A percentile compares a stretch with the other conserved stretches of the same genome.
Evolutionary conservation across 2,113 vertebrate species (phyloP).

Genomic region (Phainopepla nitens): DNA sequence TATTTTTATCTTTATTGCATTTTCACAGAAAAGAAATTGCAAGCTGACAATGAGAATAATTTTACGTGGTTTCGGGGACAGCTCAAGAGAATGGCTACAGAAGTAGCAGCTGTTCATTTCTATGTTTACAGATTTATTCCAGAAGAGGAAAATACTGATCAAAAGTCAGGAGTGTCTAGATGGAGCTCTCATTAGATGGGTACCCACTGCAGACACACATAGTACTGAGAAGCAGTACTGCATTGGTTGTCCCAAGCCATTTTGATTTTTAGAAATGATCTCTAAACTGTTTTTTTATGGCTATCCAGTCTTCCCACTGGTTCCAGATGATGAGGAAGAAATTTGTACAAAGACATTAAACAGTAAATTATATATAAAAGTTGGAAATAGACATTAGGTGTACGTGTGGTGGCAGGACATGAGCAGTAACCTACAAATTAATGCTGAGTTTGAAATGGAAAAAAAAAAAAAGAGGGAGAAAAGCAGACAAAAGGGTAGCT

Average conservation of each 20-base stretch:
- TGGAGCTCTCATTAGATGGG: not conserved
- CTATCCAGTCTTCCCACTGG: not conserved
- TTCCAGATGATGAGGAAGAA: not conserved
- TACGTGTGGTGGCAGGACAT: not conserved
- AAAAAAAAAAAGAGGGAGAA: not conserved
- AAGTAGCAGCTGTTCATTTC: not conserved
- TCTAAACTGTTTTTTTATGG: not conserved
- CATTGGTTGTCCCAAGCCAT: not conserved
- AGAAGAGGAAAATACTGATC: not conserved
- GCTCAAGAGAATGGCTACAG: not conserved
- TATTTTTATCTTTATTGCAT: conserved; percentile 7
- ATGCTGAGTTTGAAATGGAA: not conserved
- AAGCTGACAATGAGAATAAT: not conserved
- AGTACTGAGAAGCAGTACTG: no score
- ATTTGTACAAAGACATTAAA: not conserved
- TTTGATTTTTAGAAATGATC: not conserved
- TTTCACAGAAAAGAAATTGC: not conserved
- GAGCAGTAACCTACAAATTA: not conserved
- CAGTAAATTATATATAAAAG: not conserved
- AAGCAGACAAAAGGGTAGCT: not conserved
- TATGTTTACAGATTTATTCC: not conserved
- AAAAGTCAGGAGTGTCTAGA: not conserved
- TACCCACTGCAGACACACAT: not conserved
- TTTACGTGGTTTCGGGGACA: not conserved
- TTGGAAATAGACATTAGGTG: not conserved